phyloP scores from a whole-genome alignment of 2,113 vertebrate genomes.

The Eublepharis macularius region DNA sequence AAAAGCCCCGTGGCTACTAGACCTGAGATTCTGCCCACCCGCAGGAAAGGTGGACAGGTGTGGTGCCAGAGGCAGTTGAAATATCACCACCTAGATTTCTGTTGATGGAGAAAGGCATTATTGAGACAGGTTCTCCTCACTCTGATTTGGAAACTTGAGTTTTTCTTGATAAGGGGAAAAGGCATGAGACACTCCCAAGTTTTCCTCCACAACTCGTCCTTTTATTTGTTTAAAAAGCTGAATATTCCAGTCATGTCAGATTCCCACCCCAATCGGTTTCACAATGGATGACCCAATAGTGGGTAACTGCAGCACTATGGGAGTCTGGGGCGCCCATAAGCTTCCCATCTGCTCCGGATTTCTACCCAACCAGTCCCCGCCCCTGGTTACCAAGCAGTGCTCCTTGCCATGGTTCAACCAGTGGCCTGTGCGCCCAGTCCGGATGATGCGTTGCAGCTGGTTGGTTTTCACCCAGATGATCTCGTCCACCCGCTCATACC shows the following conservation, averaged over 20 bases:
- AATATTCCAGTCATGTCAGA: background rate
- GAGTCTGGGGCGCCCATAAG: no score
- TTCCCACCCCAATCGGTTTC: no score
- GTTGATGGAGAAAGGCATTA: no score
- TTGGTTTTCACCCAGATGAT: conserved; percentile 97
- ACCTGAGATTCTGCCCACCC: background rate
- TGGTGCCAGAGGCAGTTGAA: background rate
- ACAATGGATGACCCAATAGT: no score
- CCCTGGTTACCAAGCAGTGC: conserved; percentile 84
- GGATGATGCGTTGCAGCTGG: conserved; percentile 92
- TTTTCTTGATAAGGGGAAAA: background rate
- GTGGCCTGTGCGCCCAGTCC: conserved; percentile 89
- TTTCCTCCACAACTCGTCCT: background rate
- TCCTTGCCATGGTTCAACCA: conserved; percentile 95
- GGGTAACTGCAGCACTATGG: no score
- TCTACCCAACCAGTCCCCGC: background rate
- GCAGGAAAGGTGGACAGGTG: background rate
- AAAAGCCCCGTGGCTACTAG: no score
- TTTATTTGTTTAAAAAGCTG: background rate
- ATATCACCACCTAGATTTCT: no score
- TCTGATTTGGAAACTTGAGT: background rate
- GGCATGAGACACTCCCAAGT: background rate
- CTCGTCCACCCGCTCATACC: conserved; percentile 91
- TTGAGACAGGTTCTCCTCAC: no score
- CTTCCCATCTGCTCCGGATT: background rate